phyloP scores from a whole-genome alignment of 2,888 invertebrate species.

The Neoaliturus tenellus region DNA sequence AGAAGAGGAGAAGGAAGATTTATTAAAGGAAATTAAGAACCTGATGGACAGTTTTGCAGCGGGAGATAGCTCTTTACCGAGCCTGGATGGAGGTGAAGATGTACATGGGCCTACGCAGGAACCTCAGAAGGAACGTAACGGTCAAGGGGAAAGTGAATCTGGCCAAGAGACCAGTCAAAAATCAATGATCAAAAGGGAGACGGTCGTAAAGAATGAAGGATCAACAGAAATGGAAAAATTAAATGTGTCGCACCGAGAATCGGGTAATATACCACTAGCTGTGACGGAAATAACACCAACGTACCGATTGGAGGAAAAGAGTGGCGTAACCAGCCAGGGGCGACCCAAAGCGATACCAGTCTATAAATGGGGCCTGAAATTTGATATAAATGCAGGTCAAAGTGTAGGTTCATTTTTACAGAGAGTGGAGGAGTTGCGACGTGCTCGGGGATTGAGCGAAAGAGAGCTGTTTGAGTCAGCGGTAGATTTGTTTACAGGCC shows the following conservation, averaged over 20 bases:
- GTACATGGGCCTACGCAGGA: too few species aligned
- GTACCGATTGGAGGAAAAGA: too few species aligned
- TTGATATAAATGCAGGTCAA: slow-evolving; percentile 30
- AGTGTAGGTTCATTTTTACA: slow-evolving; percentile 61
- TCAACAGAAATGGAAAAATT: neutral
- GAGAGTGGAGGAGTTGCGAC: slow-evolving; percentile 62
- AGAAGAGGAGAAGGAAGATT: neutral
- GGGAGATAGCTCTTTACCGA: too few species aligned
- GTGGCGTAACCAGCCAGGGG: too few species aligned
- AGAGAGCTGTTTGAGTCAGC: slow-evolving; percentile 61
- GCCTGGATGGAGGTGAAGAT: neutral
- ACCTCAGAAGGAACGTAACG: too few species aligned
- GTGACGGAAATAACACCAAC: too few species aligned
- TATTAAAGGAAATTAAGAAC: neutral
- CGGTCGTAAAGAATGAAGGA: neutral
- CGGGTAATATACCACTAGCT: too few species aligned
- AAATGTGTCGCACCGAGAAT: too few species aligned
- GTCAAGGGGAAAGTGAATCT: too few species aligned
- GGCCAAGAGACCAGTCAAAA: too few species aligned
- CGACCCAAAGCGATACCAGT: neutral
- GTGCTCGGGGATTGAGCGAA: slow-evolving; percentile 59
- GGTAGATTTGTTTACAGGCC: slow-evolving; percentile 63
- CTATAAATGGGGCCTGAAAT: slow-evolving; percentile 61
- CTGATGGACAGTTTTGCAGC: too few species aligned
- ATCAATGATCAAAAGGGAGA: neutral